phyloP scores from a whole-genome alignment of 2,797 vertebrate genomes.

The Todus mexicanus region DNA sequence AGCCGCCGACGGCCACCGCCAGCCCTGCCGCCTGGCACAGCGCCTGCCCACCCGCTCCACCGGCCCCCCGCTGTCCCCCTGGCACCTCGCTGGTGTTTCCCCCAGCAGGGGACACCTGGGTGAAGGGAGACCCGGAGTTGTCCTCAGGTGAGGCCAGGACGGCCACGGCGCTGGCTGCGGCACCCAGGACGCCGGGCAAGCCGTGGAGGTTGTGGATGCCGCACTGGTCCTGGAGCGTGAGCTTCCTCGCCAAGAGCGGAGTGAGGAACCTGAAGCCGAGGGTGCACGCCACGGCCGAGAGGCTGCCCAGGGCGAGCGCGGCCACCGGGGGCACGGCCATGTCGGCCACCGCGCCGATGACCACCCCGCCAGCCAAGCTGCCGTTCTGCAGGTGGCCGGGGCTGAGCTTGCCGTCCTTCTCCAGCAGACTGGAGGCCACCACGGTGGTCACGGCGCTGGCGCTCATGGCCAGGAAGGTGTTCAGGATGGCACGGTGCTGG shows the following conservation, averaged over 20 bases:
- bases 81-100: constrained; percentile 51
- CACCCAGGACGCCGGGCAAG: constrained; percentile 80
- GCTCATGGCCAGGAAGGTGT: constrained; percentile 84
- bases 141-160: constrained; percentile 72
- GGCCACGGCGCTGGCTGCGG: constrained; percentile 72
- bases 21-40: constrained; percentile 78
- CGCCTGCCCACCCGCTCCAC: constrained; percentile 70
- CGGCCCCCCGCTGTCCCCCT: constrained; percentile 1
- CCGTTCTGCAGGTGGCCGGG: constrained; percentile 85
- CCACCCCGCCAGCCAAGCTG: constrained; percentile 84
- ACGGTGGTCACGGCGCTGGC: constrained; percentile 79
- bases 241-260: constrained; percentile 71
- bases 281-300: constrained; percentile 78
- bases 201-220: constrained; percentile 88
- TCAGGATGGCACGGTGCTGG: constrained; percentile 84
- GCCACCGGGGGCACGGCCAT: constrained; percentile 79
- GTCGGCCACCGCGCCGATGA: constrained; percentile 80
- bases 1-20: constrained; percentile 64
- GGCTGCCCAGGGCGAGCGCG: constrained; percentile 77
- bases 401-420: constrained; percentile 78
- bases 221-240: constrained; percentile 81
- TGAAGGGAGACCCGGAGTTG: constrained; percentile 67
- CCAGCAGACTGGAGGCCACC: constrained; percentile 79
- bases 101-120: constrained; percentile 66
- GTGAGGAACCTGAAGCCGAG: constrained; percentile 83